Conservation (phyloP, 2,797 vertebrate genomes). For the Silurus aristotelis region DNA sequence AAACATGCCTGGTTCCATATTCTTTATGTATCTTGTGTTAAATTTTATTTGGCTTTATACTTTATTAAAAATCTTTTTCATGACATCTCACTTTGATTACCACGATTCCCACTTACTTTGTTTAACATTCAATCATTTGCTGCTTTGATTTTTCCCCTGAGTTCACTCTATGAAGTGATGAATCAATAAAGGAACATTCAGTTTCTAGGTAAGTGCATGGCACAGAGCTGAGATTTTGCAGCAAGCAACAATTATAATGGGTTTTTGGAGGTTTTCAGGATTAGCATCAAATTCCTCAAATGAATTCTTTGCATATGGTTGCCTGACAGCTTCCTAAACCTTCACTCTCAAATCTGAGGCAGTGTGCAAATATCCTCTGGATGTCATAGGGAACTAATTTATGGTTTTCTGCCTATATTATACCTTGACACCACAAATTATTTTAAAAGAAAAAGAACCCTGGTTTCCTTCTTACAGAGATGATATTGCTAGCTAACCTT, state of each 20-base stretch:
- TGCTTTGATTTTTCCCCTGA: neutral
- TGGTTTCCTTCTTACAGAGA: neutral
- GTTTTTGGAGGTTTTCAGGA: neutral
- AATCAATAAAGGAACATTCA: neutral
- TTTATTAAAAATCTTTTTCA: neutral
- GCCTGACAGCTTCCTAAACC: neutral
- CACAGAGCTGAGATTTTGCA: neutral
- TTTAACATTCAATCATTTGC: neutral
- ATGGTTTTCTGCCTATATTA: neutral
- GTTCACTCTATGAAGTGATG: neutral
- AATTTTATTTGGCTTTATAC: neutral
- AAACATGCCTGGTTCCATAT: neutral
- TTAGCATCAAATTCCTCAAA: neutral
- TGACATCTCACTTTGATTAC: neutral
- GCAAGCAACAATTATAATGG: neutral
- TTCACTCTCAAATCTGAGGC: neutral
- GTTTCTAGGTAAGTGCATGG: neutral
- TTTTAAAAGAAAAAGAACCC: neutral
- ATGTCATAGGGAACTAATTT: neutral
- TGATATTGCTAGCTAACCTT: neutral
- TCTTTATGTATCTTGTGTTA: neutral
- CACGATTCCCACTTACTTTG: neutral
- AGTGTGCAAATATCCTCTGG: neutral
- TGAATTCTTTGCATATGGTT: neutral
- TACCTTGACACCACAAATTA: neutral